Base-by-base conservation (phyloP, 2,113 vertebrate genomes). In the Grammomys surdaster region DNA sequence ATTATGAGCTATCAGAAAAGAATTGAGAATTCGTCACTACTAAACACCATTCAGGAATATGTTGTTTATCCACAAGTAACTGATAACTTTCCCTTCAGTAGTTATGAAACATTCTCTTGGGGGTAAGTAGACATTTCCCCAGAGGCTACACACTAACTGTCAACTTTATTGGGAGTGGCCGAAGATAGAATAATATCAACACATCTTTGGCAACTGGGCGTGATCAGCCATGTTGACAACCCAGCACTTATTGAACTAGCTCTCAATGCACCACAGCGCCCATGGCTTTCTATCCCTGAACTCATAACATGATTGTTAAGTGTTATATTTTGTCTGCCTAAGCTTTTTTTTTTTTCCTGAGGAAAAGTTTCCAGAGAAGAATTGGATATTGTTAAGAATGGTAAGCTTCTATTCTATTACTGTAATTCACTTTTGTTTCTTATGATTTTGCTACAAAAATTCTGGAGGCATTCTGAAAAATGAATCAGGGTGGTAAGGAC, bases 1-100 rank as follows among this genome's bases (percentile, higher is more conserved):
- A 75, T 72, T 56, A 6, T n/a, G 60, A 69, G 92, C 69, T 90
- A 89, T 95, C 72, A 89, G 70, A 94, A 95, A 92, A 88, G 69
- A 7, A 9, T 13, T 36, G 60, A 89, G 87, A 84, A 86, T 43
- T 24, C 19, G 51, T 85, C 54, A n/a, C 7, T 9, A 24, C 36
- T 31, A 88, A 95, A 40, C 22, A 8, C 11, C 54, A 85, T 75
- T 70, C 51, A 81, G 60, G 36, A 31, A 40, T 70, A 69, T 43
- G n/a, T 4, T 33, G 51, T 88, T 89, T 88, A 91, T 31, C 20
- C 43, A 76, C 31, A 88, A 78, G 48, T 28, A 36, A 80, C 26
- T 26, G 46, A 26, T 26, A 28, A 5, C 33, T 88, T 88, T 97
- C 67, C 70, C 94, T 80, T 93, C 63, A n/a, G 11, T 40, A 48